Percentiles rank a stretch among this genome's conserved stretches.
These are phyloP conservation scores for Pseudonaja textilis DNA, from an alignment of 2,113 vertebrate genomes.

Conservation along the genomic window DNA sequence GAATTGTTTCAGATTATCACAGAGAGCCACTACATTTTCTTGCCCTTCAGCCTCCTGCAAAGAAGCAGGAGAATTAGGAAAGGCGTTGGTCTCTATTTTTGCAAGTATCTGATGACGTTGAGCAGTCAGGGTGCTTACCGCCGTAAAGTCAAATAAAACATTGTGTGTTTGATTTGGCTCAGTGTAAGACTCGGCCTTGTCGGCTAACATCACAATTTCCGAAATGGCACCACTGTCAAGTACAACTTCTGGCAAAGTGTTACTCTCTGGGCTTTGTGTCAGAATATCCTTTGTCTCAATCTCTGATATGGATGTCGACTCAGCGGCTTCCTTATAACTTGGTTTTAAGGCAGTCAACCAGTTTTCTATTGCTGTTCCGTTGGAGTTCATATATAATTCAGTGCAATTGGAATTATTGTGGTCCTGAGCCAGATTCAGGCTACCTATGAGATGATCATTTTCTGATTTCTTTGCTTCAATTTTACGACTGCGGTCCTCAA, in stretches of 20 bases:
- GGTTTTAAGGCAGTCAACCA: conserved; percentile 31
- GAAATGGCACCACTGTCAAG: conserved; percentile 6
- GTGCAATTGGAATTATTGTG: conserved; percentile 25
- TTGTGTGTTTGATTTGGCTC: conserved; percentile 42
- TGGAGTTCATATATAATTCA: conserved; percentile 62
- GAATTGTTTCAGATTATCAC: conserved; percentile 34
- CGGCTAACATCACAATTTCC: conserved; percentile 28
- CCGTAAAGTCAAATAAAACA: conserved; percentile 34
- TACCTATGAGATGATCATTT: conserved; percentile 42
- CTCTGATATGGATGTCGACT: conserved; percentile 26
- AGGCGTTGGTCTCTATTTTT: conserved; percentile 27
- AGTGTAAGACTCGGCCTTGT: conserved; percentile 6
- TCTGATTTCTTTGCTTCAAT: conserved; percentile 51
- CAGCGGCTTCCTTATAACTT: conserved; percentile 26
- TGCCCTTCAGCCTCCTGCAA: conserved; percentile 33
- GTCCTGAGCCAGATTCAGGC: conserved; percentile 42
- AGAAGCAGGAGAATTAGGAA: conserved; percentile 38
- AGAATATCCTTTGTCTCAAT: conserved; percentile 30
- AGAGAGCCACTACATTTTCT: not conserved
- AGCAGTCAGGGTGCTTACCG: conserved; percentile 14
- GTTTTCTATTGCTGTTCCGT: conserved; percentile 52
- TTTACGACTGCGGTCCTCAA: conserved; percentile 62
- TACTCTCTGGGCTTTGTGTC: conserved; percentile 11
- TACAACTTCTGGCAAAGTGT: conserved; percentile 2
- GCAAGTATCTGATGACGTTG: conserved; percentile 30